Conservation (phyloP, 2,797 vertebrate genomes). For the Pangasius larnaudii region DNA sequence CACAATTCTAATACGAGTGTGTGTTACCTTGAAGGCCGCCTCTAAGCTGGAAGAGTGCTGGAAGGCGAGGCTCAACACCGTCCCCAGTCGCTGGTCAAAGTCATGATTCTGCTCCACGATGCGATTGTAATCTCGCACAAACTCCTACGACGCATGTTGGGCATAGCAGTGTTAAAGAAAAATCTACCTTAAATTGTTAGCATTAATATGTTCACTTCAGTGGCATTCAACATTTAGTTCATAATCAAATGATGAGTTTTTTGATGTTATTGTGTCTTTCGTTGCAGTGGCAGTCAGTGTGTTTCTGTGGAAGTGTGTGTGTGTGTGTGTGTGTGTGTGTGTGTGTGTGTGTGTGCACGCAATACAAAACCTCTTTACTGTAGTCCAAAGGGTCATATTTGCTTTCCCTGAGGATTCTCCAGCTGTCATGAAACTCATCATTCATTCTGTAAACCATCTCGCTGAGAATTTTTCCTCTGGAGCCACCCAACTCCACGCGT, state of each 20-base stretch:
- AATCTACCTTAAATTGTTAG: neutral
- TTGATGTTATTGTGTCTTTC: neutral
- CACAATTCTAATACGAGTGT: neutral
- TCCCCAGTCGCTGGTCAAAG: constrained; percentile 81
- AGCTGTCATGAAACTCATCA: constrained; percentile 77
- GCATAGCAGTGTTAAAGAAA: neutral
- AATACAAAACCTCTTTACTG: constrained; percentile 65
- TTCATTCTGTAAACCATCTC: constrained; percentile 74
- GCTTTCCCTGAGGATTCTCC: constrained; percentile 77
- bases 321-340: neutral
- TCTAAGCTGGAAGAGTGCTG: constrained; percentile 79
- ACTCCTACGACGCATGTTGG: constrained; percentile 68
- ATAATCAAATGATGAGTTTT: neutral
- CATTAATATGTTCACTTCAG: neutral
- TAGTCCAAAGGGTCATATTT: constrained; percentile 79
- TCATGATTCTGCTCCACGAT: constrained; percentile 81
- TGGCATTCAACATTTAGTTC: neutral
- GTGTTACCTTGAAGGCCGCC: constrained; percentile 77
- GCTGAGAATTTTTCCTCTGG: constrained; percentile 73
- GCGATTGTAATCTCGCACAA: constrained; percentile 73
- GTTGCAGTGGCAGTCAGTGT: neutral
- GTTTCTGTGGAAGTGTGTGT: neutral
- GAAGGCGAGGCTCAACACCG: constrained; percentile 82
- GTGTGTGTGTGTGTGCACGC: neutral
- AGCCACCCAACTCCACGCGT: constrained; percentile 73